phyloP scores from a whole-genome alignment of 2,888 invertebrate species.

The Polyommatus icarus region DNA sequence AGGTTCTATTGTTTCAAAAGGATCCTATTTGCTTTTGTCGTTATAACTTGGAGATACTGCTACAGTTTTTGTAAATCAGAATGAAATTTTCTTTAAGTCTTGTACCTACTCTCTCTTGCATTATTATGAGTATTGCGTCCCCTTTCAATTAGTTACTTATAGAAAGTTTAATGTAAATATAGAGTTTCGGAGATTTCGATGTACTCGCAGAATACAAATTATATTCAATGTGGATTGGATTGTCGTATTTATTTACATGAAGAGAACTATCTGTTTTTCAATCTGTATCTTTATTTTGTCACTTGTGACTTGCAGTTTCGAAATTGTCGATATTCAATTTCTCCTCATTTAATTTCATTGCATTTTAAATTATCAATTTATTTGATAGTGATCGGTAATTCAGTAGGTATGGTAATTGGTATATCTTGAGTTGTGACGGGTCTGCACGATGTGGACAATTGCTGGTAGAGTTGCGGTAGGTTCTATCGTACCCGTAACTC shows the following conservation, averaged over 20 bases:
- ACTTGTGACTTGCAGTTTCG: background rate
- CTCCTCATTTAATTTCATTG: background rate
- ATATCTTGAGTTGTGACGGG: too few species aligned
- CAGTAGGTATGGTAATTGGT: too few species aligned
- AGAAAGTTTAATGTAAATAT: constrained; percentile 26
- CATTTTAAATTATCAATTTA: background rate
- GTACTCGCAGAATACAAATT: constrained; percentile 10
- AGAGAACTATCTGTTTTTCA: background rate
- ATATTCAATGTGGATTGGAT: background rate
- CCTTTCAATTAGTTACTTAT: background rate
- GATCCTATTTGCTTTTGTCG: background rate
- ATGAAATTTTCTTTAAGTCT: background rate
- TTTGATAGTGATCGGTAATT: background rate
- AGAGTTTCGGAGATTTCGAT: constrained; percentile 17
- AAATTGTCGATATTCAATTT: background rate
- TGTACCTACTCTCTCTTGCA: background rate
- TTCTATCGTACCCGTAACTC: too few species aligned
- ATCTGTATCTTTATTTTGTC: background rate
- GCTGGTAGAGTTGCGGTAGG: too few species aligned
- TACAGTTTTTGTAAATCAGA: background rate
- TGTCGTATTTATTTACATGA: background rate
- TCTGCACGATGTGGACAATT: too few species aligned
- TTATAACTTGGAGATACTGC: background rate
- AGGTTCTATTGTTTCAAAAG: background rate
- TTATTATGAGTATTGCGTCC: background rate